Conservation (phyloP, 2,797 vertebrate species). For the Thripadectes ignobilis region DNA sequence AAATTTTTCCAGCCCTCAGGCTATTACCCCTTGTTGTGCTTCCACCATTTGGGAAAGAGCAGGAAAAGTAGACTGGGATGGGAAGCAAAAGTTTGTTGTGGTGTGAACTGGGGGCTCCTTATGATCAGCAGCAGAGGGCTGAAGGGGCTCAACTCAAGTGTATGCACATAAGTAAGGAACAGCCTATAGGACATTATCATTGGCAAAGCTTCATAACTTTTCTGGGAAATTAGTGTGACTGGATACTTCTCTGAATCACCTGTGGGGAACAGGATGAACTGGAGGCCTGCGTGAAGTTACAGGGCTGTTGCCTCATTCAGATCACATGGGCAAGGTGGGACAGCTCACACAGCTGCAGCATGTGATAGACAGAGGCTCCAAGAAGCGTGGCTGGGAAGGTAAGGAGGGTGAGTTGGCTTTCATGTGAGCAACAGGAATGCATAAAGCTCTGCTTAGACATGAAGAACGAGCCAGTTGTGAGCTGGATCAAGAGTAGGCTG, state of each 20-base stretch:
- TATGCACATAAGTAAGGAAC: neutral
- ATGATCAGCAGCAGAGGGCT: neutral
- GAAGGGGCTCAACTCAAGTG: accelerated
- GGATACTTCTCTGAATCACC: neutral
- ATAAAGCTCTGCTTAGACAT: neutral
- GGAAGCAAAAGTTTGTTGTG: neutral
- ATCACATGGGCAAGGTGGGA: neutral
- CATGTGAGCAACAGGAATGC: neutral
- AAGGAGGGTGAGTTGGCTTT: neutral
- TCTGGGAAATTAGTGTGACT: neutral
- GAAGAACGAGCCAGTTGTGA: neutral
- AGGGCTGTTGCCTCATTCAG: neutral
- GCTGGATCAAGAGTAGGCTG: neutral
- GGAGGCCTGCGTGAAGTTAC: neutral
- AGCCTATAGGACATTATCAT: neutral
- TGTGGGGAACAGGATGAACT: neutral
- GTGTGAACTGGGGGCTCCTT: neutral
- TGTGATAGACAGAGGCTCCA: too few species aligned
- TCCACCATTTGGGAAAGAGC: neutral
- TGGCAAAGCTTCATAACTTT: neutral
- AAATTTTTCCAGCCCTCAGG: neutral
- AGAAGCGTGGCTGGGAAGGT: neutral
- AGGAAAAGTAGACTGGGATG: neutral
- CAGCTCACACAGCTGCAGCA: neutral
- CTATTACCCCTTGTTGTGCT: neutral